Conservation (phyloP, 92 coral and sea anemone species). For the Anthopleura xanthogrammica region DNA sequence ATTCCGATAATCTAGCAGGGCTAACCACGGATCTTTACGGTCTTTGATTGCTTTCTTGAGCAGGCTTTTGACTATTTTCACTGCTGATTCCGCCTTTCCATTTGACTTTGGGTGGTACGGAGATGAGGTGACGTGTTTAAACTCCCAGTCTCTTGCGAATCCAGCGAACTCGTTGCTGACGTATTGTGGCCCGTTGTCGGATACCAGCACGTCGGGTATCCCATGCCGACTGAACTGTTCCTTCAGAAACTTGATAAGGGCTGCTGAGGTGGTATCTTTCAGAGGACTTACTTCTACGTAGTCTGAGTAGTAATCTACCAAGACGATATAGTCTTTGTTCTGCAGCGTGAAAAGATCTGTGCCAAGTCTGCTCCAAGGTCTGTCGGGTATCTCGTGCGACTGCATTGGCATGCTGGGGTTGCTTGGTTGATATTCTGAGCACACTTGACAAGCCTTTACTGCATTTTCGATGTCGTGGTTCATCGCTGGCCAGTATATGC, state of each 20-base stretch:
- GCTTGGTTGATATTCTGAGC: conserved; percentile 39
- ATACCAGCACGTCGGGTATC: conserved; percentile 52
- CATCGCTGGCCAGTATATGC: conserved; percentile 59
- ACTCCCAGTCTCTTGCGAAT: conserved; percentile 24
- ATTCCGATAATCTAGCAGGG: too few relatives aligned
- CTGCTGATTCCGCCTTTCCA: too few relatives aligned
- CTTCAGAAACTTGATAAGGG: conserved; percentile 48
- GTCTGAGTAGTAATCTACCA: conserved; percentile 59
- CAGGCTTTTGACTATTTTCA: too few relatives aligned
- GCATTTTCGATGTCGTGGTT: conserved; percentile 36
- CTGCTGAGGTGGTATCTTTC: conserved; percentile 39
- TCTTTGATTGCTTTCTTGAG: conserved; percentile 26
- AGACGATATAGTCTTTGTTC: conserved; percentile 45
- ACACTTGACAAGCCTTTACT: conserved; percentile 37
- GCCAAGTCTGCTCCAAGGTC: conserved; percentile 59
- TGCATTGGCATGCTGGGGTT: conserved; percentile 54
- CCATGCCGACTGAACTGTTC: conserved; percentile 60
- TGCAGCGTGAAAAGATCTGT: conserved; percentile 50
- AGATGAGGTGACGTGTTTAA: conserved; percentile 33
- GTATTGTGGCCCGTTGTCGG: conserved; percentile 54
- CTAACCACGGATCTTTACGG: conserved; percentile 23
- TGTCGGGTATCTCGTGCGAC: conserved; percentile 49
- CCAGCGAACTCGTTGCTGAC: conserved; percentile 39
- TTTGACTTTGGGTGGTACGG: conserved; percentile 25
- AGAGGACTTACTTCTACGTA: conserved; percentile 53